Evolutionary conservation across 2,797 vertebrate species (phyloP), one percentile per base, ranked within the genome.

Genomic region (Phyllotis vaccarum): DNA sequence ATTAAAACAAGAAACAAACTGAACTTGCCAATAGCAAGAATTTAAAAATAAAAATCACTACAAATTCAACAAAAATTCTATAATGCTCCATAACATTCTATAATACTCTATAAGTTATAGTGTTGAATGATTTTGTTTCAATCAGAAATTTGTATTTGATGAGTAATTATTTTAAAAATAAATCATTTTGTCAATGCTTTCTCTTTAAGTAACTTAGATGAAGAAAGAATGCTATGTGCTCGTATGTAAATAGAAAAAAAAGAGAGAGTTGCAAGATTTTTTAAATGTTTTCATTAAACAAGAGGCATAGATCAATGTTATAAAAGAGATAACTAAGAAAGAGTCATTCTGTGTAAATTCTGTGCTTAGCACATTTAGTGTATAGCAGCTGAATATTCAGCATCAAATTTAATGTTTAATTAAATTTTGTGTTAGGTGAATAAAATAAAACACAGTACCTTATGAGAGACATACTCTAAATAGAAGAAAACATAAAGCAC

Each of bases 241-340:
- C 91, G 2, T 6, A 24, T 58, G 13, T 58, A 70, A 75, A 46
- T 10, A 85, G 82, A 3, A 56, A 81, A 75, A 49, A n/a, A n/a
- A n/a, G n/a, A 64, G 40, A 85, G 17, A 75, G 81, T n/a, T 37
- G 86, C 34, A 49, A 87, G 40, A 22, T 34, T 14, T 72, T 80
- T 80, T 85, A 29, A 85, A 60, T 58, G 2, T 46, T 93, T 95
- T 92, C 0, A 37, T 79, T 87, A 83, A 52, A 79, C 27, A 93
- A 90, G 31, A 37, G 5, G 58, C 27, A 56, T 40, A 13, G 21
- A 79, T 86, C 0, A n/a, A 34, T 0, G 64, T 78, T 24, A 72
- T 88, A 60, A 79, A 94, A 64, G 10, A 70, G 2, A 87, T 7
- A 13, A 1, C 4, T 6, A 46, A 81, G 8, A 31, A 90, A 88